These are phyloP conservation scores for Brachycybe producta DNA, from an alignment of 2,888 invertebrate species.

Conservation along the genomic window DNA sequence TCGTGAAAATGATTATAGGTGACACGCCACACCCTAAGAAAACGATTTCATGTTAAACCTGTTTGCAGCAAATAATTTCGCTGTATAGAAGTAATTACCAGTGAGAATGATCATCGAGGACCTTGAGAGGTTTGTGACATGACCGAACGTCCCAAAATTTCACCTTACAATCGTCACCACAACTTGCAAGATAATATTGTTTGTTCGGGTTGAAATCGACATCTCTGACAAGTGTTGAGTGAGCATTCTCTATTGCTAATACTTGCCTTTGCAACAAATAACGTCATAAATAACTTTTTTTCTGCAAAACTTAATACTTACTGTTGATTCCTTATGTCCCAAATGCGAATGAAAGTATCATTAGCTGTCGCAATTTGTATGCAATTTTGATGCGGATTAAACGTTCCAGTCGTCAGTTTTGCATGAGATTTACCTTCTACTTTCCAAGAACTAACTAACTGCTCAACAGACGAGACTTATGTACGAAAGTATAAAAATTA, in stretches of 20 bases:
- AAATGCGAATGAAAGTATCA: conserved; percentile 72
- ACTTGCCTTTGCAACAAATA: conserved; percentile 47
- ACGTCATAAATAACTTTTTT: background rate
- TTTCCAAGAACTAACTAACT: conserved; percentile 22
- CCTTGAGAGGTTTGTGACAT: conserved; percentile 60
- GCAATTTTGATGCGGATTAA: conserved; percentile 89
- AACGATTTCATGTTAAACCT: background rate
- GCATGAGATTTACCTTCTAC: conserved; percentile 57
- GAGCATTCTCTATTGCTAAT: conserved; percentile 75
- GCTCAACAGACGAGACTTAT: background rate
- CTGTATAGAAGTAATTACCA: conserved; percentile 30
- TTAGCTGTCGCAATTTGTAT: conserved; percentile 73
- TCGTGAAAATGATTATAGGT: conserved; percentile 95
- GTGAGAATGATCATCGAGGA: conserved; percentile 41
- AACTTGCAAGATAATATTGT: conserved; percentile 82
- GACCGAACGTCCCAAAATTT: conserved; percentile 94
- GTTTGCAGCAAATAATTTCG: background rate
- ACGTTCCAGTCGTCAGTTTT: conserved; percentile 71
- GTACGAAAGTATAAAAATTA: background rate
- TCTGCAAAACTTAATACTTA: conserved; percentile 23
- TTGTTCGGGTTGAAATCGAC: conserved; percentile 97
- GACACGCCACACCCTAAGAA: conserved; percentile 74
- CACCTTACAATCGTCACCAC: conserved; percentile 88
- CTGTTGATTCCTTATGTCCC: conserved; percentile 65
- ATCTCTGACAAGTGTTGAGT: conserved; percentile 74